A percentile compares a stretch with the other conserved stretches of the same genome.
Conservation (phyloP, 2,113 vertebrate species). For the Cebidichthys violaceus region DNA sequence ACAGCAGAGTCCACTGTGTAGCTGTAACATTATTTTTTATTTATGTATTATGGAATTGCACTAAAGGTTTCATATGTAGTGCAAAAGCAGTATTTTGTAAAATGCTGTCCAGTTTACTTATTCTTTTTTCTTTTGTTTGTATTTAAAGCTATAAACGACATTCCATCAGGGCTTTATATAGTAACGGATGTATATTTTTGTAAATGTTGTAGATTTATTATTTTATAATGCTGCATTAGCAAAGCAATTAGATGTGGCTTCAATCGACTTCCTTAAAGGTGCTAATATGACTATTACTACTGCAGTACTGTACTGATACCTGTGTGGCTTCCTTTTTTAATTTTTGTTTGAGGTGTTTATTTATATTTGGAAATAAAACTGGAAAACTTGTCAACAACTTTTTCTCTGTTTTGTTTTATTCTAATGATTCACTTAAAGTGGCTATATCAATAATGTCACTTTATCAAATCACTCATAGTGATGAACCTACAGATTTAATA, state of each 20-base stretch:
- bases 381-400: neutral
- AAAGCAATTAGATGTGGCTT: conserved; percentile 38
- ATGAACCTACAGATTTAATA: neutral
- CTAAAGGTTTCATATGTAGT: conserved; percentile 31
- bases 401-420: neutral
- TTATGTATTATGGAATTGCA: conserved; percentile 37
- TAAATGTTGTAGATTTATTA: conserved; percentile 62
- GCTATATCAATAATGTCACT: neutral
- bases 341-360: conserved; percentile 77
- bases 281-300: conserved; percentile 16
- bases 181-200: conserved; percentile 58
- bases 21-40: conserved; percentile 40
- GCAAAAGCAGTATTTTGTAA: conserved; percentile 43
- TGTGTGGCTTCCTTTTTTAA: conserved; percentile 52
- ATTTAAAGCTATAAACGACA: conserved; percentile 57
- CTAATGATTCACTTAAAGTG: no score
- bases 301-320: conserved; percentile 31
- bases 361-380: conserved; percentile 78
- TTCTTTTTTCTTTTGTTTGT: conserved; percentile 37
- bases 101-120: conserved; percentile 42
- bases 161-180: conserved; percentile 66
- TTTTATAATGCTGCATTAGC: conserved; percentile 51
- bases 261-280: conserved; percentile 33
- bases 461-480: neutral
- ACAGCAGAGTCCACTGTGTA: conserved; percentile 30